Base-by-base conservation (phyloP, 1,140 invertebrate species). In the Drosophila quadrilineata region DNA sequence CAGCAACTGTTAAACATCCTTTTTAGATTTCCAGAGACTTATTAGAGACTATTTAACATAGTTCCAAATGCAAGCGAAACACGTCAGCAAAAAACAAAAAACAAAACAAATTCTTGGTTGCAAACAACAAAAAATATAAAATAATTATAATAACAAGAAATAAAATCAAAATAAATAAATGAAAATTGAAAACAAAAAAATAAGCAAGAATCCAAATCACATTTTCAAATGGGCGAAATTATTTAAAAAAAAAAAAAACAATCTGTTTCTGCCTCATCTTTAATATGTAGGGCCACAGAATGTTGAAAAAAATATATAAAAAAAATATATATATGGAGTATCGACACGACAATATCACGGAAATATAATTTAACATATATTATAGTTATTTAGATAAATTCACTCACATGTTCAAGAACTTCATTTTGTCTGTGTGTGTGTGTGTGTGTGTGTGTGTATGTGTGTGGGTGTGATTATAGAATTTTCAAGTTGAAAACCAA, bases 321-420 rank as follows among this genome's bases (percentile, higher is more conserved):
- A 46, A 8, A 38, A 17, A 50, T 12, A 48, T 43, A 58, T 17
- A 3, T 43, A 57, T 62, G n/a, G n/a, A n/a, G n/a, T n/a, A n/a
- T n/a, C n/a, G n/a, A 62, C 57, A 71, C 52, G 53, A 48, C 3
- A 24, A 60, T 52, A 26, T 35, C 31, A 62, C 35, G 36, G 22
- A 64, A 31, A 43, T n/a, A 9, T 40, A 31, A 4, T n/a, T n/a
- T n/a, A n/a, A n/a, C n/a, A n/a, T n/a, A 38, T 35, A 21, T 31
- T 28, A 14, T 8, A 28, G 53, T n/a, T 50, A 69, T 31, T 33
- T 53, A 52, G n/a, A 26, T 52, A 12, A n/a, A 40, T 12, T 63
- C 86, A 88, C 86, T 88, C 86, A 88, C 86, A 88, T 88, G 74
- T 88, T 87, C 43, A 88, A 88, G 86, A 73, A 88, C 72, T 88